These are phyloP conservation scores for Sepioteuthis lessoniana DNA, from an alignment of 2,888 invertebrate species.

Conservation along the genomic window DNA sequence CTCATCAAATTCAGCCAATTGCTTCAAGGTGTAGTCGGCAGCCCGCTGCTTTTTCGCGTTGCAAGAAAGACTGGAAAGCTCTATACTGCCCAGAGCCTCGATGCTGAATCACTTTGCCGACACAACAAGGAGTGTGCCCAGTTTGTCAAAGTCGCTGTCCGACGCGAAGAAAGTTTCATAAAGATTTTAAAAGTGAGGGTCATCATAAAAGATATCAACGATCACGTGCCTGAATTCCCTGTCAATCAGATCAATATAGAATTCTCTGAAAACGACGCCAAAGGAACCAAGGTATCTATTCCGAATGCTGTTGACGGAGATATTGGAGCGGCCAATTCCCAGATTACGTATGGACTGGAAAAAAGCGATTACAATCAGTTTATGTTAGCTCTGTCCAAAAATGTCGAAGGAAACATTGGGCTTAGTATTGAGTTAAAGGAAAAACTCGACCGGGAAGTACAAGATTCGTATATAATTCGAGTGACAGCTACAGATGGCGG, in stretches of 20 bases:
- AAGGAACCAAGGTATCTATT: background rate
- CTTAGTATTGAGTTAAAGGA: background rate
- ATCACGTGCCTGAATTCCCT: background rate
- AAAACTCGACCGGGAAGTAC: background rate
- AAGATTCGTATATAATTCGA: background rate
- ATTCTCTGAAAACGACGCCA: background rate
- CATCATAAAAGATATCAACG: background rate
- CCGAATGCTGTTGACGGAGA: background rate
- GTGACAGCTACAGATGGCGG: background rate
- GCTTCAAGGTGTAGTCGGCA: background rate
- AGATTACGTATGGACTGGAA: background rate
- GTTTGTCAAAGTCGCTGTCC: background rate
- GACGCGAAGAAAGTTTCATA: background rate
- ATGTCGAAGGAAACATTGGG: background rate
- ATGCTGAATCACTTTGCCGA: background rate
- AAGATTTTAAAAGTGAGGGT: background rate
- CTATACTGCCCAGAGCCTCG: background rate
- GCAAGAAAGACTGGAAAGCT: background rate
- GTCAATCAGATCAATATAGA: background rate
- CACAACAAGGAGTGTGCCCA: background rate
- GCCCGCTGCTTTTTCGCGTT: background rate
- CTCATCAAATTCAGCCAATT: background rate
- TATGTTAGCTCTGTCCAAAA: background rate
- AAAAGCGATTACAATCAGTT: background rate
- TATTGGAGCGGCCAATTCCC: background rate